phyloP scores from a whole-genome alignment of 1,140 invertebrate species.

The Dinoponera quadriceps region DNA sequence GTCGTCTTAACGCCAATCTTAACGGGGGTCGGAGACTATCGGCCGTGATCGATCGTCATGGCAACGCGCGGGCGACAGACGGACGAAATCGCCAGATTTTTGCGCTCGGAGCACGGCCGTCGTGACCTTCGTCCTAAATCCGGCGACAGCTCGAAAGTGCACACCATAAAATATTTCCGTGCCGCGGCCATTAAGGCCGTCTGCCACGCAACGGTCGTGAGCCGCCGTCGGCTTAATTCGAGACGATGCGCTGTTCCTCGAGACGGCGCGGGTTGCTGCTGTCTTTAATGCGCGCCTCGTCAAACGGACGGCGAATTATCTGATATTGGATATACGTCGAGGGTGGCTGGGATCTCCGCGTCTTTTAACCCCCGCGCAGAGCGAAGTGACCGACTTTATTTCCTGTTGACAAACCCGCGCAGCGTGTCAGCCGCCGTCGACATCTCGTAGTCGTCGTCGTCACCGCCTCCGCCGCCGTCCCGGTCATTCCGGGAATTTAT shows the following conservation, averaged over 20 bases:
- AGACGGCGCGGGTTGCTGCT: slow-evolving; percentile 18
- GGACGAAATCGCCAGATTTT: slow-evolving; percentile 23
- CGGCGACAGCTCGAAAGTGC: slow-evolving; percentile 38
- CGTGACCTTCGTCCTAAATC: slow-evolving; percentile 66
- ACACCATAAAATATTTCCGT: slow-evolving; percentile 62
- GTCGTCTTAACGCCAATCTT: too few species aligned
- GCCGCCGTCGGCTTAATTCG: background rate
- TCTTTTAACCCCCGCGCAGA: background rate
- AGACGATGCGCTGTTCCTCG: background rate
- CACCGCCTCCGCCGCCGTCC: slow-evolving; percentile 14
- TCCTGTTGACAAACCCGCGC: slow-evolving; percentile 54
- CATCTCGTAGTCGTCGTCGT: background rate
- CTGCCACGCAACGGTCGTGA: slow-evolving; percentile 43
- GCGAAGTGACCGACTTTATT: slow-evolving; percentile 46
- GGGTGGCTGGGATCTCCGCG: too few species aligned
- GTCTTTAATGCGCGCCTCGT: background rate
- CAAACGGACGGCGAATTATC: slow-evolving; percentile 32
- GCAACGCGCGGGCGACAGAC: too few species aligned
- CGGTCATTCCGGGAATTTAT: slow-evolving; percentile 50
- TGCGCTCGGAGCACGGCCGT: background rate
- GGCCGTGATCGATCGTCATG: slow-evolving; percentile 3
- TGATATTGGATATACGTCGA: too few species aligned
- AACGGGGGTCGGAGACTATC: too few species aligned
- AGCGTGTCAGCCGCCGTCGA: slow-evolving; percentile 16
- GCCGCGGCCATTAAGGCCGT: slow-evolving; percentile 53